Evolutionary conservation across 2,888 invertebrate genomes (phyloP), one percentile per base, ranked within the genome.

Genomic region (Perdita meconis): DNA sequence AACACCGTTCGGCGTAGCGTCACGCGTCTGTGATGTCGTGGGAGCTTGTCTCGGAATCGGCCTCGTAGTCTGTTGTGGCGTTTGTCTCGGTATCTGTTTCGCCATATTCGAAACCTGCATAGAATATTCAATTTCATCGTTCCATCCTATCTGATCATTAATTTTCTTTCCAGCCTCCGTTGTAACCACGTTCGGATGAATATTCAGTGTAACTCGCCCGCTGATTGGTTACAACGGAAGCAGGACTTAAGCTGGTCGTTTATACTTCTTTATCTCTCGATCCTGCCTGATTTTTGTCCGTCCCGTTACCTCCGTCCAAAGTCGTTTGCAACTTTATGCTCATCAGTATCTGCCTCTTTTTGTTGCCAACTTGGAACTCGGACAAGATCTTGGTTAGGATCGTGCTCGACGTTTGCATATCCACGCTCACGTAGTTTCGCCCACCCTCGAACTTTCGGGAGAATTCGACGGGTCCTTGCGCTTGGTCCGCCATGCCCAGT

Each of bases 371-470:
- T 34, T 71, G 38, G 22, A 65, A 73, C 44, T 84, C 75, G 10
- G 84, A 83, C 22, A 83, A 26, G 26, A 84, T 80, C 38, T 75
- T 66, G 56, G 77, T 74, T 3, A 84, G 61, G 26, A 84, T 73
- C 44, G 82, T 78, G 68, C 68, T 75, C 8, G 75, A 79, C 59
- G 84, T 84, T 60, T 82, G 84, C 64, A 75, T 66, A 19, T 77
- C 50, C n/a, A 83, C 42, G 68, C 66, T 83, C 47, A 81, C 74
- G 47, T 36, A 26, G 36, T 51, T 65, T 8, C 59, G 59, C 2
- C 44, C 51, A 0, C 59, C 67, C 6, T 66, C 50, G 38, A 64
- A 36, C 22, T 73, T 61, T 16, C 6, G 22, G 0, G 10, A 13
- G 8, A 44, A 13, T 8, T 65, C 60, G 10, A 60, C 8, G 22